Conservation (phyloP, 2,113 vertebrate species). For the Lycaon pictus region DNA sequence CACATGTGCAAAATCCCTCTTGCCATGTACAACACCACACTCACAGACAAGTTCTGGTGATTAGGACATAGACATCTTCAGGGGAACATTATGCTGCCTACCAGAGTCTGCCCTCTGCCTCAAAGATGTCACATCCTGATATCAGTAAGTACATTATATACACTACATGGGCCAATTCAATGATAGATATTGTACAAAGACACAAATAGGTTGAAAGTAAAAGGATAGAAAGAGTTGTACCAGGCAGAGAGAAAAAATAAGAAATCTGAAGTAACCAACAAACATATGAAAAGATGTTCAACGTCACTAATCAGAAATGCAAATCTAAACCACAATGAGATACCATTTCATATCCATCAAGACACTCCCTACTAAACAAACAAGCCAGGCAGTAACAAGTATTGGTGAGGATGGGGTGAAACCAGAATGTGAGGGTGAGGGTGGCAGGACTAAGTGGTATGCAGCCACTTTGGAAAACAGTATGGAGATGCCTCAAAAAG, state of each 20-base stretch:
- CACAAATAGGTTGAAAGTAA: slow-evolving; percentile 3
- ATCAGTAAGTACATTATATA: slow-evolving; percentile 3
- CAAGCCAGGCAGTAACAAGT: background rate
- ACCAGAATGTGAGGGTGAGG: background rate
- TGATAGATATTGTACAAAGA: background rate
- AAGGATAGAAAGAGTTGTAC: background rate
- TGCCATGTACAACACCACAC: background rate
- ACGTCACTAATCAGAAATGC: background rate
- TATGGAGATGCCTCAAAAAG: background rate
- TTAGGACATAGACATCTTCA: background rate
- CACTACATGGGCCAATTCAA: background rate
- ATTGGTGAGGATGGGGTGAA: background rate
- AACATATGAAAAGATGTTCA: background rate
- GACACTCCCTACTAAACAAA: background rate
- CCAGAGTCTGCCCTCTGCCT: background rate
- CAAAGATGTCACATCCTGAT: background rate
- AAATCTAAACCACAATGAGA: background rate
- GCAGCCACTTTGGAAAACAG: background rate
- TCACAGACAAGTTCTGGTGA: background rate
- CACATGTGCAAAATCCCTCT: background rate
- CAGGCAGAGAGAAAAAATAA: background rate
- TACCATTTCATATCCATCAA: background rate
- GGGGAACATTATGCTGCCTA: background rate
- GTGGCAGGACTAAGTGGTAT: background rate
- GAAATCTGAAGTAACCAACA: background rate